A percentile compares a stretch with the other conserved stretches of the same genome.
Conservation (phyloP, 1,140 invertebrate genomes). For the Papilio aristodemus region DNA sequence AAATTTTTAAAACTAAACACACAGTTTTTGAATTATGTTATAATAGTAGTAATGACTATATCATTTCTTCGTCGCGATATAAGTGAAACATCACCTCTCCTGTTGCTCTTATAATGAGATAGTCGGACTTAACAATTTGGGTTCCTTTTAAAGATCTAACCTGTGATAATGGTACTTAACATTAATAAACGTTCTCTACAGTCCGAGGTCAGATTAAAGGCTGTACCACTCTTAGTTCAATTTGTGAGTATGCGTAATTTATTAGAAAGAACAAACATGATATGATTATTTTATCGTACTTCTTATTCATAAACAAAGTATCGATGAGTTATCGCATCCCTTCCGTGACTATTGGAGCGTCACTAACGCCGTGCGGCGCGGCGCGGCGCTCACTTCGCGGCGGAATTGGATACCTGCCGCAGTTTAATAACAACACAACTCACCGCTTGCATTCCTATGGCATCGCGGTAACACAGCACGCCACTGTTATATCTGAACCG, state of each 20-base stretch:
- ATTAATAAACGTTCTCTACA: too few relatives aligned
- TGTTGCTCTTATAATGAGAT: not conserved
- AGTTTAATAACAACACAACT: constrained; percentile 27
- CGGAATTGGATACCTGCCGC: constrained; percentile 17
- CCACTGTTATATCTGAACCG: not conserved
- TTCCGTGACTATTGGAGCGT: constrained; percentile 10
- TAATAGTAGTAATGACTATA: not conserved
- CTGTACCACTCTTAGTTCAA: too few relatives aligned
- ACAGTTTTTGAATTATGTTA: not conserved
- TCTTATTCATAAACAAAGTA: too few relatives aligned
- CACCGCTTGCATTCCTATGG: constrained; percentile 22
- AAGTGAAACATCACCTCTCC: too few relatives aligned
- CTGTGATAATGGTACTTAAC: too few relatives aligned
- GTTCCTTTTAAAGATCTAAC: too few relatives aligned
- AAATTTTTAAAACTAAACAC: constrained; percentile 2
- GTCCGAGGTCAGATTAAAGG: too few relatives aligned
- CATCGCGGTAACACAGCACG: constrained; percentile 15
- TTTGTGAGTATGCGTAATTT: too few relatives aligned
- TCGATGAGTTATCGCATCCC: constrained; percentile 11
- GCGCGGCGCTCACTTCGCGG: not conserved
- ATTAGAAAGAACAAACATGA: too few relatives aligned
- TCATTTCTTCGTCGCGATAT: too few relatives aligned
- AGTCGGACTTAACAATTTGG: not conserved
- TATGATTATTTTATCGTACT: too few relatives aligned
- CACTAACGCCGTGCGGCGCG: not conserved